Base-by-base conservation (phyloP, 2,113 vertebrate species). In the Aythya baeri region DNA sequence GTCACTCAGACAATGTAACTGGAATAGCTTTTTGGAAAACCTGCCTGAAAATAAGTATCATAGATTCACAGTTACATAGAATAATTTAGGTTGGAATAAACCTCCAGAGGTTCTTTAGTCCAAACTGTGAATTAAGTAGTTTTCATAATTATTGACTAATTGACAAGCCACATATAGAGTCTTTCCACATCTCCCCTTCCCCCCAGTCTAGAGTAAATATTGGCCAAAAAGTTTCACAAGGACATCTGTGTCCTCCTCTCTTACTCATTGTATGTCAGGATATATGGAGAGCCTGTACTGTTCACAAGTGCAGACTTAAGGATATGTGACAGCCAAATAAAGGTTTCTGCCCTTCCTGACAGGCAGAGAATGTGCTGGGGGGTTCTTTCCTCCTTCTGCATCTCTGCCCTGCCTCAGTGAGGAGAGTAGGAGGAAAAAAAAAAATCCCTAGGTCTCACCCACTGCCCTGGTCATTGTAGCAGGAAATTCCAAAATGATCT, bases 61-160 rank as follows among this genome's bases (percentile, higher is more conserved):
- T 65, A 62, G 27, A 34, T 65, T 22, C 6, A 12, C 5, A 32
- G 44, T 34, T 65, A 26, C 7, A 12, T 7, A 32, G 44, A 71
- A 54, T n/a, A 55, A 49, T 43, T 63, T 70, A 58, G 6, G 8
- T 38, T 82, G 32, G 17, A 91, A 83, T 76, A 84, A 41, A 85
- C 38, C 74, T 91, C 80, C 63, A 88, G 63, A 93, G 52, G 49
- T 54, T 95, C 89, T 94, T 86, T 91, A 87, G 88, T 91, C 88
- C 57, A 89, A 71, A 94, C 59, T 94, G 70, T 74, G 27, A 63
- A 79, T 93, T 82, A 78, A 52, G 83, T 43, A 70, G 68, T 63
- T 86, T 86, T 21, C 16, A 9, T 55, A 79, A 41, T 44, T 61
- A 70, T 87, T 93, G 70, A 52, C 92, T 70, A 94, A 63, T 29